These are phyloP conservation scores for Tipula vernalis DNA, from an alignment of 2,888 invertebrate genomes.

Conservation along the genomic window DNA sequence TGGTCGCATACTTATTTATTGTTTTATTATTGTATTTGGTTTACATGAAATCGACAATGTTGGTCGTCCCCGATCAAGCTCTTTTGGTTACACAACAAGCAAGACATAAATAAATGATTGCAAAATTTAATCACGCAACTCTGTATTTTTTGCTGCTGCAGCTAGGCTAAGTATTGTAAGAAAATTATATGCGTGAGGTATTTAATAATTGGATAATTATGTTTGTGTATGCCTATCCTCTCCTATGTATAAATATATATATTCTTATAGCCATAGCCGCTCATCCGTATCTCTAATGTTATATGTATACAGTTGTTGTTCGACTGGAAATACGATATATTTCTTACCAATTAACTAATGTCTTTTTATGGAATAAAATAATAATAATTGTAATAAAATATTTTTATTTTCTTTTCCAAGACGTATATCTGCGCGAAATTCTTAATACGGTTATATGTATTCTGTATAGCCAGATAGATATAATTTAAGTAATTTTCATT, in stretches of 20 bases:
- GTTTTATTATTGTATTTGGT: neutral
- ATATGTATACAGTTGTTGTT: neutral
- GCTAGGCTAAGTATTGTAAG: neutral
- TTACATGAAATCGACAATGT: neutral
- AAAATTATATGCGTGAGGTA: slow-evolving; percentile 4
- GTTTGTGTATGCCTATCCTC: neutral
- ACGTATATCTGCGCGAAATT: neutral
- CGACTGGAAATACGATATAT: neutral
- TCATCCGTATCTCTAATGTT: neutral
- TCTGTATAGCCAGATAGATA: neutral
- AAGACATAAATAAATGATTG: neutral
- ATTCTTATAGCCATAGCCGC: neutral
- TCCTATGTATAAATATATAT: neutral
- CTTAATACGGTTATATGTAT: neutral
- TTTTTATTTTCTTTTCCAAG: neutral
- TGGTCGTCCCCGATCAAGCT: neutral
- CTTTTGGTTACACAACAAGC: neutral
- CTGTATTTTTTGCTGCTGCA: neutral
- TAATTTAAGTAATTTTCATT: neutral
- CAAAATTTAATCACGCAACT: neutral
- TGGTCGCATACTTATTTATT: neutral
- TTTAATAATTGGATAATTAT: slow-evolving; percentile 4
- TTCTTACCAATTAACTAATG: neutral
- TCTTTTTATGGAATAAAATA: neutral
- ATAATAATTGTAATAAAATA: slow-evolving; percentile 4